These are phyloP conservation scores for Spatulosminthurus flaviceps DNA, from an alignment of 2,888 invertebrate genomes.

Conservation along the genomic window DNA sequence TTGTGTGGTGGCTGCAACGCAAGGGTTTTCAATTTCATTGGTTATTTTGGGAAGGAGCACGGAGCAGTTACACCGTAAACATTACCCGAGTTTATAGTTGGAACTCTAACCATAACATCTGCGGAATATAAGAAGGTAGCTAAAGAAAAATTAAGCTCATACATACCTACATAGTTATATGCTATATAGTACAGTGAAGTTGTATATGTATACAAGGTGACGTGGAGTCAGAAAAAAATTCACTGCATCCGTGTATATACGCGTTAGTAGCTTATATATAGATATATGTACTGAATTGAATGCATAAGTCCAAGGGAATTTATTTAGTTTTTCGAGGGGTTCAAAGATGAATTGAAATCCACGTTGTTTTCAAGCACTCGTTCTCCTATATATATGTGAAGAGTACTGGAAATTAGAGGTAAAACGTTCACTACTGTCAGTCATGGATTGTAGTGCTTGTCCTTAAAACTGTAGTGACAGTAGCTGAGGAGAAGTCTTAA, in stretches of 20 bases:
- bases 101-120: conserved; percentile 9
- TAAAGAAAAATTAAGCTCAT: no score
- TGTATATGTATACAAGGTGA: no score
- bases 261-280: no score
- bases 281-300: no score
- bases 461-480: not conserved
- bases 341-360: conserved; percentile 36
- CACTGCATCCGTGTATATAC: conserved; percentile 18
- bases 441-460: not conserved
- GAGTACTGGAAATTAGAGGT: conserved; percentile 8
- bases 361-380: conserved; percentile 20
- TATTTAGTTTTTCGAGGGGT: conserved; percentile 38
- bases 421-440: not conserved
- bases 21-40: conserved; percentile 45
- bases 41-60: conserved; percentile 43
- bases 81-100: conserved; percentile 18
- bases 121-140: not conserved
- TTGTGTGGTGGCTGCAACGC: conserved; percentile 25
- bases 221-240: not conserved
- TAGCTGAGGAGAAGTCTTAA: not conserved
- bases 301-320: conserved; percentile 39
- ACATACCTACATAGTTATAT: no score
- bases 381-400: no score
- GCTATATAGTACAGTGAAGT: no score
- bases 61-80: conserved; percentile 22